Base-by-base conservation (phyloP, 2,113 vertebrate genomes). In the Otis tarda region DNA sequence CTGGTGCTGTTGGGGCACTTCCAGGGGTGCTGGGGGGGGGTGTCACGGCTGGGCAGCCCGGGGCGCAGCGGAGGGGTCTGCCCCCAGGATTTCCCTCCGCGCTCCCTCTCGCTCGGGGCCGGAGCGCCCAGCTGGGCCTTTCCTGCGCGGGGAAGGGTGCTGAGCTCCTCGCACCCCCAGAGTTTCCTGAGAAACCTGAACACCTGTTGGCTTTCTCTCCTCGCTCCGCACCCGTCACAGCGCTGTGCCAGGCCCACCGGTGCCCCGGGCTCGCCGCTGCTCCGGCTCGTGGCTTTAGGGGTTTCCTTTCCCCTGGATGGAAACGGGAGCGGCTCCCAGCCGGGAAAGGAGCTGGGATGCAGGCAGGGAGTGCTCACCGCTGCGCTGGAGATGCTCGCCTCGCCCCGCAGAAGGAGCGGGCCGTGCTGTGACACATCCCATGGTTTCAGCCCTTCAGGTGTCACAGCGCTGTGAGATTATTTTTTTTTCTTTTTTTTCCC, bases 211-310 rank as follows among this genome's bases (percentile, higher is more conserved):
- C 1, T 24, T 31, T 39, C 11, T 3, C 23, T 10, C 12, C 9
- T 30, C 41, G 52, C 50, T 31, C 22, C 12, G 50, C 2, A 1
- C 10, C 25, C 6, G 0, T 27, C 71, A 4, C 45, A 2, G 25
- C 3, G 3, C n/a, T 11, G 0, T 12, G 1, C 30, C 25, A 14
- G 52, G 17, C 15, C 39, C 68, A 2, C 11, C 7, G 4, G 21
- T 2, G 3, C 33, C 23, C 14, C 41, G 2, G 28, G 19, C 13
- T 0, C 3, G 30, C 39, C 14, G 0, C 24, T 6, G 8, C 5
- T 31, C 41, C 5, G 47, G 2, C 25, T 20, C 6, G 0, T 20
- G 47, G 20, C 1, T 22, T 73, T 13, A 12, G n/a, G 43, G 53
- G 3, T 2, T 33, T 6, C 1, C 64, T 50, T 71, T 45, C 7